A percentile compares a stretch with the other conserved stretches of the same genome.
phyloP scores from a whole-genome alignment of 2,797 vertebrate species.

The Poecilia velifera region DNA sequence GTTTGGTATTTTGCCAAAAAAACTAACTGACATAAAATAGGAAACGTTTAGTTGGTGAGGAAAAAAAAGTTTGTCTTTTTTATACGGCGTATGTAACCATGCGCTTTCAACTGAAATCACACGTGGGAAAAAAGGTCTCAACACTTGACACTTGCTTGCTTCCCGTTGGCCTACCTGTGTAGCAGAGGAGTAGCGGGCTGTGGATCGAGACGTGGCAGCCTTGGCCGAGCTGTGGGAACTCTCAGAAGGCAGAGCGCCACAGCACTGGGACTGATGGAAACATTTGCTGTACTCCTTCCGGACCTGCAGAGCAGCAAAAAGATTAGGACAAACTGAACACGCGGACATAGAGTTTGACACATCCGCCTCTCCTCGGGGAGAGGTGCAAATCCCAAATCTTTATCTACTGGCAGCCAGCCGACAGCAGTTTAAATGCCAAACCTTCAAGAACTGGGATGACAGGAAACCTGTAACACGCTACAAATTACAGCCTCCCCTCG shows the following conservation, averaged over 20 bases:
- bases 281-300: slow-evolving; percentile 98
- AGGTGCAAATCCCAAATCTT: slow-evolving; percentile 58
- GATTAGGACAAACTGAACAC: slow-evolving; percentile 36
- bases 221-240: slow-evolving; percentile 93
- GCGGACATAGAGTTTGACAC: slow-evolving; percentile 16
- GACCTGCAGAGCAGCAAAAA: slow-evolving; percentile 80
- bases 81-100: neutral
- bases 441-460: slow-evolving; percentile 35
- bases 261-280: slow-evolving; percentile 96
- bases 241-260: slow-evolving; percentile 89
- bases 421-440: slow-evolving; percentile 63
- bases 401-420: slow-evolving; percentile 64
- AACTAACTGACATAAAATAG: neutral
- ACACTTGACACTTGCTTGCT: neutral
- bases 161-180: slow-evolving; percentile 85
- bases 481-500: slow-evolving; percentile 11
- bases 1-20: neutral
- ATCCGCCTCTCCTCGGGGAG: slow-evolving; percentile 5
- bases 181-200: slow-evolving; percentile 95
- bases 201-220: slow-evolving; percentile 91
- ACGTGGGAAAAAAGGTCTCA: neutral
- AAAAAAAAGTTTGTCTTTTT: neutral
- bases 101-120: neutral
- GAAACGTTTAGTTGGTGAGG: neutral
- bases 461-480: slow-evolving; percentile 27